A percentile compares a stretch with the other conserved stretches of the same genome.
Conservation (phyloP, 1,140 invertebrate genomes). For the Cherax destructor region DNA sequence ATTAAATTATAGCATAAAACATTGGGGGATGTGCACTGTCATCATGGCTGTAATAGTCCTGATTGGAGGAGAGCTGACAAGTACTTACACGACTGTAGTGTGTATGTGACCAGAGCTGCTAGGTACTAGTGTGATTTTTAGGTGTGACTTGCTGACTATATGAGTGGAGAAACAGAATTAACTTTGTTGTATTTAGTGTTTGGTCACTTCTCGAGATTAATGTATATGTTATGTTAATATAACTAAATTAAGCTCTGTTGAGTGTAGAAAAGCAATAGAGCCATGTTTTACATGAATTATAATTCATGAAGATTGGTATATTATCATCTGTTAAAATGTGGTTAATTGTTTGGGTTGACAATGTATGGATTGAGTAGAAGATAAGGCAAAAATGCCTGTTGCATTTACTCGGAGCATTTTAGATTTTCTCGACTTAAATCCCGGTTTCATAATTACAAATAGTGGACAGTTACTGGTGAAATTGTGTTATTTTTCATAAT, state of each 20-base stretch:
- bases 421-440: not conserved
- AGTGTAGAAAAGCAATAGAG: not conserved
- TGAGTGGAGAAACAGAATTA: not conserved
- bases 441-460: constrained; percentile 10
- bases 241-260: not conserved
- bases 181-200: constrained; percentile 6
- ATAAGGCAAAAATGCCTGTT: not conserved
- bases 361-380: not conserved
- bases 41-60: constrained; percentile 16
- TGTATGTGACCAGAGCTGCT: not conserved
- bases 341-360: constrained; percentile 7
- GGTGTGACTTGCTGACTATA: not conserved
- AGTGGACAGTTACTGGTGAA: constrained; percentile 2
- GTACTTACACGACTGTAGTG: not conserved
- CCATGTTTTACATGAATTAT: not conserved
- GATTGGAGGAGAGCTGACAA: constrained; percentile 3
- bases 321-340: not conserved
- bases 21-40: constrained; percentile 60
- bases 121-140: not conserved
- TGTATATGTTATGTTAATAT: not conserved
- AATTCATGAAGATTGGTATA: not conserved
- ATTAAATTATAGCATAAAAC: constrained; percentile 60
- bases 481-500: constrained; percentile 5
- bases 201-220: not conserved
- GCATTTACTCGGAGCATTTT: not conserved